A percentile compares a stretch with the other conserved stretches of the same genome.
Conservation (phyloP, 2,888 invertebrate genomes). For the Miltochrista miniata region DNA sequence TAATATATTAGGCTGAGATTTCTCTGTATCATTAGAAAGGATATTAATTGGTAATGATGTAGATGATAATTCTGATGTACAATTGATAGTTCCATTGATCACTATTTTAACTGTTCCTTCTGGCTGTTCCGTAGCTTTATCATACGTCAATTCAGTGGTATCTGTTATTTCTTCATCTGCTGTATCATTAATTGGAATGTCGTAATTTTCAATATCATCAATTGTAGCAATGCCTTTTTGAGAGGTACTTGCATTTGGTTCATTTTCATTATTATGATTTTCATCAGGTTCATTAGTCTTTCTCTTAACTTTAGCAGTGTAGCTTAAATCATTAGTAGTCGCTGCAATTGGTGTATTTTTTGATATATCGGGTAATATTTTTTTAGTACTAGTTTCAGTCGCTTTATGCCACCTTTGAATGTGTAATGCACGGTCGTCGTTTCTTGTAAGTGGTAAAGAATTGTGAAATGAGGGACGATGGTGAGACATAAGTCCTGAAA, state of each 20-base stretch:
- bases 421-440: conserved; percentile 59
- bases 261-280: conserved; percentile 26
- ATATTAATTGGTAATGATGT: conserved; percentile 62
- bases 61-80: conserved; percentile 73
- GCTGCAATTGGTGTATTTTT: conserved; percentile 45
- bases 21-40: conserved; percentile 51
- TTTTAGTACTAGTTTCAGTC: conserved; percentile 52
- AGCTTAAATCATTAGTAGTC: conserved; percentile 45
- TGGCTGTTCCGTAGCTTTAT: conserved; percentile 57
- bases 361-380: conserved; percentile 38
- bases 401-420: conserved; percentile 46
- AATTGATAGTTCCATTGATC: conserved; percentile 76
- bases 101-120: conserved; percentile 66
- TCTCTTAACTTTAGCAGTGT: conserved; percentile 66
- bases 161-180: conserved; percentile 21
- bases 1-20: conserved; percentile 46
- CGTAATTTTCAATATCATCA: neutral
- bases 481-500: conserved; percentile 41
- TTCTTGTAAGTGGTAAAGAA: conserved; percentile 44
- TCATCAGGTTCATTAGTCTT: conserved; percentile 55
- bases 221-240: conserved; percentile 11
- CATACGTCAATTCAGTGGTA: conserved; percentile 23
- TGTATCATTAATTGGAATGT: conserved; percentile 7
- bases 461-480: conserved; percentile 37
- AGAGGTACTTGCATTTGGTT: conserved; percentile 28